phyloP scores from a whole-genome alignment of 2,113 vertebrate species.

The Esox niger region DNA sequence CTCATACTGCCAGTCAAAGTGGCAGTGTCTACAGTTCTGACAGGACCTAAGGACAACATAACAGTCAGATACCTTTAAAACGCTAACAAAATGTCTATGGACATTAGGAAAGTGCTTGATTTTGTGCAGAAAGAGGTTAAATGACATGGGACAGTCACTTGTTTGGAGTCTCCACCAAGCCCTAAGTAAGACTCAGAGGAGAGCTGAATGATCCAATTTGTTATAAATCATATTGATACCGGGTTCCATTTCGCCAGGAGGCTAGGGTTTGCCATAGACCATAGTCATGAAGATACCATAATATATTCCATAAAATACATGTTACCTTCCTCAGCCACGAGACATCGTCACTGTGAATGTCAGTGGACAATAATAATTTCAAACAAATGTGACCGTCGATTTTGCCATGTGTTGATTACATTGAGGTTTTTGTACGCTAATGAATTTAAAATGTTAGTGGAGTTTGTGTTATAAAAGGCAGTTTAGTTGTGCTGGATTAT shows the following conservation, averaged over 20 bases:
- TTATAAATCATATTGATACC: neutral
- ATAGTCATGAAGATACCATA: neutral
- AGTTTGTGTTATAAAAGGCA: neutral
- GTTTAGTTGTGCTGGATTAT: neutral
- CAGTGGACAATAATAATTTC: neutral
- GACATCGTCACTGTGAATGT: too few species aligned
- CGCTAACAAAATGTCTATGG: slow-evolving; percentile 32
- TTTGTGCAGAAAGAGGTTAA: slow-evolving; percentile 66
- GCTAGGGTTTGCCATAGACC: neutral
- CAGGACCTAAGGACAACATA: slow-evolving; percentile 35
- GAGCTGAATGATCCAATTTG: neutral
- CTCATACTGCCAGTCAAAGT: slow-evolving; percentile 14
- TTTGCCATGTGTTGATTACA: neutral
- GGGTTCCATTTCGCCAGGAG: neutral
- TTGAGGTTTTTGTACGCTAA: neutral
- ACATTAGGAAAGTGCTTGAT: slow-evolving; percentile 71
- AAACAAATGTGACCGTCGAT: neutral
- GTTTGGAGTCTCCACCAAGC: slow-evolving; percentile 11
- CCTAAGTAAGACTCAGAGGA: slow-evolving; percentile 28
- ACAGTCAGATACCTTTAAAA: slow-evolving; percentile 42
- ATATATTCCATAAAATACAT: neutral
- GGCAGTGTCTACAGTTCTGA: slow-evolving; percentile 50
- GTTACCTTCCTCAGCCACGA: neutral
- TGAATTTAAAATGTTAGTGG: neutral
- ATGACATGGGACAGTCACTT: slow-evolving; percentile 22